Conservation (phyloP, 2,888 invertebrate genomes). For the Rosalia funebris region DNA sequence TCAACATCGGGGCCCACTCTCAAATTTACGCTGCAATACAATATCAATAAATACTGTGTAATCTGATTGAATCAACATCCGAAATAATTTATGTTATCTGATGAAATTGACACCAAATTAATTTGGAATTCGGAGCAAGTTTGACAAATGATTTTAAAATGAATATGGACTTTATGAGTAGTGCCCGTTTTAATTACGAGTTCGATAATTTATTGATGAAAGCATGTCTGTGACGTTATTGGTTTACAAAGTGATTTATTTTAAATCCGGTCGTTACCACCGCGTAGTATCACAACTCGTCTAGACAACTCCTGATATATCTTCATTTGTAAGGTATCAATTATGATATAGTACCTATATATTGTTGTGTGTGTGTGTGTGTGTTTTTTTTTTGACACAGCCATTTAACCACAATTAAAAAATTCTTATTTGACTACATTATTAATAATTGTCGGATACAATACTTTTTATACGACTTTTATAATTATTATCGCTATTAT, state of each 20-base stretch:
- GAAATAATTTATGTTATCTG: slow-evolving; percentile 52
- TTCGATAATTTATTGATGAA: slow-evolving; percentile 46
- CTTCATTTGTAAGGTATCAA: background rate
- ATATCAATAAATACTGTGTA: slow-evolving; percentile 26
- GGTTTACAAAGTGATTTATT: slow-evolving; percentile 35
- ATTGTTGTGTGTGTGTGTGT: background rate
- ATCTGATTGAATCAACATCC: slow-evolving; percentile 34
- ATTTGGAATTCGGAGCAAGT: slow-evolving; percentile 46
- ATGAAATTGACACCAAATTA: slow-evolving; percentile 55
- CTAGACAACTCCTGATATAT: too few relatives aligned
- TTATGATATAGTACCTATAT: background rate
- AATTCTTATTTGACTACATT: background rate
- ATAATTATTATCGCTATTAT: too few relatives aligned
- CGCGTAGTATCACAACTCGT: too few relatives aligned
- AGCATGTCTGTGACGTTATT: slow-evolving; percentile 49
- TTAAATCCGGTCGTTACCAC: too few relatives aligned
- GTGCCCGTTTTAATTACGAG: slow-evolving; percentile 51
- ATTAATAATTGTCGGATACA: background rate
- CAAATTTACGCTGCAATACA: slow-evolving; percentile 18
- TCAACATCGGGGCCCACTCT: slow-evolving; percentile 11
- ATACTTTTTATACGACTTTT: too few relatives aligned
- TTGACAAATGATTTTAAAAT: slow-evolving; percentile 52
- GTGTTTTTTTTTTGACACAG: background rate
- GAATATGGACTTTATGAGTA: slow-evolving; percentile 49
- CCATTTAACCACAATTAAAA: background rate